phyloP scores from a whole-genome alignment of 2,113 vertebrate species.

The Scartelaos histophorus region DNA sequence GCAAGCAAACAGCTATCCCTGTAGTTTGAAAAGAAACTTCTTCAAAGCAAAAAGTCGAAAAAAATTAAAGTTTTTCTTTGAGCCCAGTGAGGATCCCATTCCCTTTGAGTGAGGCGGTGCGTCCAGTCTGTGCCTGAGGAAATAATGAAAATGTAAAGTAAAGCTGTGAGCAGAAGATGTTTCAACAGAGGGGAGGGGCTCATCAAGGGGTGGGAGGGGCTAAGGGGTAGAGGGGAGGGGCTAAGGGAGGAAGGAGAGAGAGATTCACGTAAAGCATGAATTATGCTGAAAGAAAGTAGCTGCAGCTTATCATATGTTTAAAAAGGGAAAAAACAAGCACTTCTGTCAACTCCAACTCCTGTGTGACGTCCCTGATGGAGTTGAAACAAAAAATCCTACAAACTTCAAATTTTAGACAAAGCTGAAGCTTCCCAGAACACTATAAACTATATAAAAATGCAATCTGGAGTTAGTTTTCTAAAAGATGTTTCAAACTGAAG shows the following conservation, averaged over 20 bases:
- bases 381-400: no score
- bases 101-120: conserved; percentile 72
- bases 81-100: conserved; percentile 79
- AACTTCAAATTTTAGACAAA: no score
- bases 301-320: background rate
- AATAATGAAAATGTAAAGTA: conserved; percentile 38
- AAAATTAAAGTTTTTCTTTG: conserved; percentile 80
- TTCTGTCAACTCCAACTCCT: no score
- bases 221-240: conserved; percentile 41
- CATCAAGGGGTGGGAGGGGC: conserved; percentile 22
- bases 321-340: background rate
- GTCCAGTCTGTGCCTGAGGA: conserved; percentile 44
- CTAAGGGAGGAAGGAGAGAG: conserved; percentile 19
- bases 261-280: background rate
- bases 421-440: no score
- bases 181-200: conserved; percentile 49
- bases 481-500: no score
- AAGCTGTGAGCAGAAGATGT: conserved; percentile 49
- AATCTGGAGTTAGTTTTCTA: no score
- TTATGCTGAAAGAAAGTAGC: no score
- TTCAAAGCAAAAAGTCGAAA: conserved; percentile 78
- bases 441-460: no score
- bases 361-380: no score
- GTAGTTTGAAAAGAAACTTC: conserved; percentile 78
- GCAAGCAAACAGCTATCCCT: conserved; percentile 72